Evolutionary conservation across 2,797 vertebrate genomes (phyloP).

Genomic region (Macroramphosus scolopax): DNA sequence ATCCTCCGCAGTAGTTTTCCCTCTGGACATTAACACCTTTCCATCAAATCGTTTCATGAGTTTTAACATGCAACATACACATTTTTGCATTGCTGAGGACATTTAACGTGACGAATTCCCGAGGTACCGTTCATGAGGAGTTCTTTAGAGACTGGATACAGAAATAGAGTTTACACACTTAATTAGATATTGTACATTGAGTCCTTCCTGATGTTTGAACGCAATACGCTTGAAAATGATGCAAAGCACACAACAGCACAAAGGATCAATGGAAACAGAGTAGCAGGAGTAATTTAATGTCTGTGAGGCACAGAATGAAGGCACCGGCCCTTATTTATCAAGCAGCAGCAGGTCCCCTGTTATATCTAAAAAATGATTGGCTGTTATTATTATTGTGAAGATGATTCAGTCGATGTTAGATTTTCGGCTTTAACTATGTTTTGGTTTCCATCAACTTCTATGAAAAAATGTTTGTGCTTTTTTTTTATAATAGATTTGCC

Average conservation of each 20-base stretch:
- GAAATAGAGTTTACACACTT: conserved; percentile 49
- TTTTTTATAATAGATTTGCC: too few relatives aligned
- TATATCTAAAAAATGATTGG: neutral
- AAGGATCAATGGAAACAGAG: conserved; percentile 18
- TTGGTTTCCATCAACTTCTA: neutral
- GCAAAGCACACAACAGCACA: conserved; percentile 31
- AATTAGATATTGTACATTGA: conserved; percentile 51
- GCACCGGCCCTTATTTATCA: conserved; percentile 67
- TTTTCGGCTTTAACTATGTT: too few relatives aligned
- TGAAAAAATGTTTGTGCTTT: too few relatives aligned
- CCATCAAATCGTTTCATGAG: conserved; percentile 55
- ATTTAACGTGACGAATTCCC: conserved; percentile 65
- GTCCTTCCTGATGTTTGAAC: conserved; percentile 29
- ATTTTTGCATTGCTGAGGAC: conserved; percentile 69
- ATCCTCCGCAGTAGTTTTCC: conserved; percentile 65
- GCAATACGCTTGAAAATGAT: conserved; percentile 14
- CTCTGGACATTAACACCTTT: conserved; percentile 55
- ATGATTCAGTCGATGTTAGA: neutral
- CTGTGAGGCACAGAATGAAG: conserved; percentile 66
- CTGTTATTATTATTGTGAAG: conserved; percentile 2
- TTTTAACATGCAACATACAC: conserved; percentile 75
- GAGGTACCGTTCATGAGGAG: conserved; percentile 53
- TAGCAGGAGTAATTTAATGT: conserved; percentile 27
- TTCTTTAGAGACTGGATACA: conserved; percentile 49
- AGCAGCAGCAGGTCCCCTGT: conserved; percentile 12